These are phyloP conservation scores for Nettapus auritus DNA, from an alignment of 2,113 vertebrate species.

Conservation along the genomic window DNA sequence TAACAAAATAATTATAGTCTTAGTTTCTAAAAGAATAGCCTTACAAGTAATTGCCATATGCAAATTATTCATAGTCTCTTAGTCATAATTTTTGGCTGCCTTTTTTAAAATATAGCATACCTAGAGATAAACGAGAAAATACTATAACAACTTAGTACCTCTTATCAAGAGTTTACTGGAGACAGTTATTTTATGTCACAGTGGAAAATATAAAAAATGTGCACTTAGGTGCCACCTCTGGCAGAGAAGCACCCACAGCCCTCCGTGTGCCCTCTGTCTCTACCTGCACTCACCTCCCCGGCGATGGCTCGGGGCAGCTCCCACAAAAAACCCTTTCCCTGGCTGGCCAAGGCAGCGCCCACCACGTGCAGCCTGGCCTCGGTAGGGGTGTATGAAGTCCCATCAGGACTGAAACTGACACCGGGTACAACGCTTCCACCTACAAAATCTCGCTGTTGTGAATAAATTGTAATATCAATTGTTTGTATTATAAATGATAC, in stretches of 20 bases:
- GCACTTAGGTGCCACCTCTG: neutral
- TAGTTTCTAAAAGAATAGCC: neutral
- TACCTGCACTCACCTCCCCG: neutral
- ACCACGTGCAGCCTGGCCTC: neutral
- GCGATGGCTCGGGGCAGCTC: neutral
- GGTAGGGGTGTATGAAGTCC: rapidly evolving
- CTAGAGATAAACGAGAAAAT: neutral
- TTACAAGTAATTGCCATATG: neutral
- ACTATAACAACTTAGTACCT: neutral
- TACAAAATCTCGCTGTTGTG: neutral
- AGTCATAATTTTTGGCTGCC: neutral
- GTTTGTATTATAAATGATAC: no score
- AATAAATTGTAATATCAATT: neutral
- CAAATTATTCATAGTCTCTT: neutral
- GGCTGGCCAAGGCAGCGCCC: rapidly evolving
- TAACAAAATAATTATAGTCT: neutral
- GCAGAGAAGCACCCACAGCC: neutral
- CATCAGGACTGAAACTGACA: rapidly evolving
- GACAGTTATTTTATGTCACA: neutral
- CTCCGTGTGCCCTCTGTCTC: neutral
- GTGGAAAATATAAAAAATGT: neutral
- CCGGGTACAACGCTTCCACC: rapidly evolving
- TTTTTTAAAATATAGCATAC: neutral
- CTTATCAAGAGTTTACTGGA: no score
- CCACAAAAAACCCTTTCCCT: neutral